Evolutionary conservation across 1,140 invertebrate species (phyloP), one percentile per base, ranked within the genome.

Genomic region (Trichogramma pretiosum): DNA sequence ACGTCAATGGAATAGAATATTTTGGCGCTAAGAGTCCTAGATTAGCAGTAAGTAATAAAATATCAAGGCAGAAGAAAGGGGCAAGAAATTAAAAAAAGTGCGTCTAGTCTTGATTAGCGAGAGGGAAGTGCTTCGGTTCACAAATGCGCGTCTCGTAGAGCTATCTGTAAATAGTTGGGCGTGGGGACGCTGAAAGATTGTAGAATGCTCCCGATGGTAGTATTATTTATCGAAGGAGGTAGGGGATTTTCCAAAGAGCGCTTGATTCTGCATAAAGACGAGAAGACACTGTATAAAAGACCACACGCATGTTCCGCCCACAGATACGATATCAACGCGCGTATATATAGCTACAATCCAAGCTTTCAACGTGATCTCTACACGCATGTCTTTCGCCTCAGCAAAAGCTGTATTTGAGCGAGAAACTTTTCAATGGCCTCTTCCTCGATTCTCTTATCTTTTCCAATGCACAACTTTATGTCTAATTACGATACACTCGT

Each of bases 301-400:
- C 68, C 68, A 70, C 67, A 70, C 68, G 62, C 65, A 64, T 60
- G 62, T 58, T 57, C 64, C 67, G 65, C 67, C 68, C 65, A 70
- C 67, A 68, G 68, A 69, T 69, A 69, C 59, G 59, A 57, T 68
- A 70, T 68, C 68, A 69, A 61, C 54, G 55, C 24, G 19, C 10
- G n/a, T n/a, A n/a, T n/a, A n/a, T n/a, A n/a, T n/a, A n/a, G 57
- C 56, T 61, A 64, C 63, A 61, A 64, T 59, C 58, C n/a, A n/a
- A n/a, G n/a, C n/a, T n/a, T n/a, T n/a, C 63, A 56, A 68, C 67
- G 67, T 69, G 65, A 67, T 69, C 65, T 65, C 63, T 64, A 68
- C 67, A 60, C 58, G 59, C 63, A 62, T 63, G 64, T 66, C 61
- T 41, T 48, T 50, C 18, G 24, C 50, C 43, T 39, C 52, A n/a